Percentiles rank a stretch among this genome's conserved stretches.
These are phyloP conservation scores for Boloria euphrosyne DNA, from an alignment of 2,888 invertebrate species.

Conservation along the genomic window DNA sequence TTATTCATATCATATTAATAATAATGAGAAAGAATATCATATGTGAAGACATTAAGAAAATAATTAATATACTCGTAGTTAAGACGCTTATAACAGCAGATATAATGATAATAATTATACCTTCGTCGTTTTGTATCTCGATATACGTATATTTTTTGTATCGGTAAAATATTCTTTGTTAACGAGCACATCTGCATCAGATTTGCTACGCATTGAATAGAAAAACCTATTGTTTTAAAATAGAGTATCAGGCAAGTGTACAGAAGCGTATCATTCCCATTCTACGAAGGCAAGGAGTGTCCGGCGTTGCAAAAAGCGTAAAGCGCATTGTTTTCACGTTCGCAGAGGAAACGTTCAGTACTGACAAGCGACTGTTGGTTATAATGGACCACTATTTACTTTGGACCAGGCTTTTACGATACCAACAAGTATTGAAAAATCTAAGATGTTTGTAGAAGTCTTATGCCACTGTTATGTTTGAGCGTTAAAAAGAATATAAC, in stretches of 20 bases:
- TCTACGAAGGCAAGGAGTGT: constrained; percentile 63
- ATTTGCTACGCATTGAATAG: constrained; percentile 26
- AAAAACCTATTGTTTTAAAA: constrained; percentile 55
- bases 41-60: not conserved
- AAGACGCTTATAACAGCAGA: constrained; percentile 3
- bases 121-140: constrained; percentile 6
- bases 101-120: constrained; percentile 1
- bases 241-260: constrained; percentile 54
- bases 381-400: constrained; percentile 71
- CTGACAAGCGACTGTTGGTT: constrained; percentile 60
- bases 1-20: not conserved
- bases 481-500: not conserved
- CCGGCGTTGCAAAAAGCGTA: constrained; percentile 68
- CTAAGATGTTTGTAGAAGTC: constrained; percentile 24
- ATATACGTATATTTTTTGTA: constrained; percentile 9
- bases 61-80: constrained; percentile 16
- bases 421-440: constrained; percentile 44
- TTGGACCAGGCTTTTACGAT: constrained; percentile 56
- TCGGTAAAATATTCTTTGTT: constrained; percentile 18
- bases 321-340: constrained; percentile 70
- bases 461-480: not conserved
- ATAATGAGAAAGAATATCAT: not conserved
- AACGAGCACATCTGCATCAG: constrained; percentile 24
- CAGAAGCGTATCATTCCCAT: constrained; percentile 64
- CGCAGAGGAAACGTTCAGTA: constrained; percentile 61